Percentiles rank a stretch among this genome's conserved stretches.
phyloP scores from a whole-genome alignment of 2,113 vertebrate genomes.

The Eupsittula cactorum region DNA sequence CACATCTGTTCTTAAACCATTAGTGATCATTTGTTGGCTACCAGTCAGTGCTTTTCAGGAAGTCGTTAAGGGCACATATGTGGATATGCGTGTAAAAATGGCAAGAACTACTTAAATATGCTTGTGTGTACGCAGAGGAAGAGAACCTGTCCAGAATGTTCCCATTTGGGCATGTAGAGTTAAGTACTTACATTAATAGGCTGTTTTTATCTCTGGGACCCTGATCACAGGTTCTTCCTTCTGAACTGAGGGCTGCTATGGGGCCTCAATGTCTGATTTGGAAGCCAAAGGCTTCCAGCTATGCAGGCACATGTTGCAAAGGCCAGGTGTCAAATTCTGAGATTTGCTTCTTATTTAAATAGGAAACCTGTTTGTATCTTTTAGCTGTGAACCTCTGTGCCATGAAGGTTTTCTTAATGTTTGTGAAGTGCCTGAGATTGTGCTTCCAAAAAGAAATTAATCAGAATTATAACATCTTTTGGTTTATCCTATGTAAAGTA shows the following conservation, averaged over 20 bases:
- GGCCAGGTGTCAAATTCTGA: neutral
- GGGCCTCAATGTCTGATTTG: neutral
- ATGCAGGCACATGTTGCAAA: neutral
- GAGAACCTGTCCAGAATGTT: neutral
- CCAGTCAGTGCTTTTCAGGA: neutral
- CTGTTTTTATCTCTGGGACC: neutral
- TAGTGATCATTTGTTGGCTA: neutral
- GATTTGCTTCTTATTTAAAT: neutral
- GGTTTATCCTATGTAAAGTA: neutral
- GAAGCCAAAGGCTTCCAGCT: neutral
- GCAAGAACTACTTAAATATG: neutral
- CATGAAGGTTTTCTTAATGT: neutral
- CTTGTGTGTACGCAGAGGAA: neutral
- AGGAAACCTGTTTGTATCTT: neutral
- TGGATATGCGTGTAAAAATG: neutral
- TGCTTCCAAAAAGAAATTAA: neutral
- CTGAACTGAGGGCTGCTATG: neutral
- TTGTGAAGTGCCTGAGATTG: neutral
- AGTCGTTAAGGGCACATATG: neutral
- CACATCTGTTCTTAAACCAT: neutral
- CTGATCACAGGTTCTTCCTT: neutral
- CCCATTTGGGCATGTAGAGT: neutral
- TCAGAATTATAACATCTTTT: neutral
- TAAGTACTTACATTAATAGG: neutral
- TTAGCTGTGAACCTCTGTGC: neutral